Evolutionary conservation across 2,888 invertebrate species (phyloP).

Genomic region (Mythimna albipuncta): DNA sequence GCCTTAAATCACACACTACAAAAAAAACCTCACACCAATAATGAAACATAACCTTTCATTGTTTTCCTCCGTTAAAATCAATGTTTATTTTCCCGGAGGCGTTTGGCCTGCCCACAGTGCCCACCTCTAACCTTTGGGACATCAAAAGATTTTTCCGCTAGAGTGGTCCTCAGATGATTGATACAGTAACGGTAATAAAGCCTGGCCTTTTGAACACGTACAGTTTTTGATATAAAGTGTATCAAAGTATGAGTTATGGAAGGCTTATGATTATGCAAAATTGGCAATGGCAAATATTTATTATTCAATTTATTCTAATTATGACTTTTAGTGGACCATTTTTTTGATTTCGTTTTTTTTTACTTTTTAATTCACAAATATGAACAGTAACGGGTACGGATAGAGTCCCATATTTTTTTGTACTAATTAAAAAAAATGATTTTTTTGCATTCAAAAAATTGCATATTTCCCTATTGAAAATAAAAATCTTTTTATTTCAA

Average conservation of each 20-base stretch:
- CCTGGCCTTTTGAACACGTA: constrained; percentile 16
- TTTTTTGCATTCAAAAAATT: too few species aligned
- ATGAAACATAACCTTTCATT: constrained; percentile 15
- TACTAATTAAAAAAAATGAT: too few species aligned
- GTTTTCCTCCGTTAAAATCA: constrained; percentile 28
- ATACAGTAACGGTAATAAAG: constrained; percentile 43
- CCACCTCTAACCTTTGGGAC: constrained; percentile 57
- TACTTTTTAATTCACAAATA: too few species aligned
- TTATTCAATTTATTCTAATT: too few species aligned
- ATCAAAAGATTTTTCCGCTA: constrained; percentile 66
- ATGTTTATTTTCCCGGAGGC: constrained; percentile 30
- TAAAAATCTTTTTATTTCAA: too few species aligned
- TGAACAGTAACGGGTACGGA: too few species aligned
- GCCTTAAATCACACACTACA: not conserved
- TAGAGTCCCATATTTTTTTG: too few species aligned
- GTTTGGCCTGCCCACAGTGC: constrained; percentile 17
- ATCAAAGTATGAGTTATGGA: not conserved
- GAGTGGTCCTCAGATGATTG: constrained; percentile 51
- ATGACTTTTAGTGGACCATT: too few species aligned
- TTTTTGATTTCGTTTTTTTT: too few species aligned
- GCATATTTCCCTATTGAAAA: too few species aligned
- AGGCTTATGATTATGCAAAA: too few species aligned
- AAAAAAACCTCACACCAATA: constrained; percentile 16
- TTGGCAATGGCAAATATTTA: too few species aligned
- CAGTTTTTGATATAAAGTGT: constrained; percentile 22